Conservation (phyloP, 2,888 invertebrate species). For the Papilio gigon region DNA sequence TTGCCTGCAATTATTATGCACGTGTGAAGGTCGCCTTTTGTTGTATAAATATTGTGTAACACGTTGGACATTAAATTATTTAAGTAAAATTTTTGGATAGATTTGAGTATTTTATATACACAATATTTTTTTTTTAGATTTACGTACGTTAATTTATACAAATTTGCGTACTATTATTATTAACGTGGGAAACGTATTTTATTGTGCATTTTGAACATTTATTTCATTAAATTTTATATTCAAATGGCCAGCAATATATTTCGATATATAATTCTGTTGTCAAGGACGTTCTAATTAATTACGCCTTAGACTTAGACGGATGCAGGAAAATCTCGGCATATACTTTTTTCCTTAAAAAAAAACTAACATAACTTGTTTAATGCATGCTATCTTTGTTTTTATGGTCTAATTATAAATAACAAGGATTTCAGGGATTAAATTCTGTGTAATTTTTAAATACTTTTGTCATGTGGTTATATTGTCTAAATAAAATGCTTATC, state of each 20-base stretch:
- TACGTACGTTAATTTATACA: background rate
- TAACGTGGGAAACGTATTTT: background rate
- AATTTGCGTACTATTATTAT: background rate
- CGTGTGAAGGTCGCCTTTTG: background rate
- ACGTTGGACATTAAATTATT: background rate
- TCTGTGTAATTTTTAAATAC: background rate
- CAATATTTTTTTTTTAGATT: background rate
- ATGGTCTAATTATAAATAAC: background rate
- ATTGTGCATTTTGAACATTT: background rate
- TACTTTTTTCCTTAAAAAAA: background rate
- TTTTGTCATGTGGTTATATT: background rate
- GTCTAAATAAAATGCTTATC: background rate
- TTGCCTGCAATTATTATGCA: background rate
- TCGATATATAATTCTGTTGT: too few relatives aligned
- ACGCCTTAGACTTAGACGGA: background rate
- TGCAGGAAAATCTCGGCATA: background rate
- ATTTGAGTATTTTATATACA: background rate
- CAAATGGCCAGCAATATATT: too few relatives aligned
- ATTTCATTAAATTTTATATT: too few relatives aligned
- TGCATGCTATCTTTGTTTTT: background rate
- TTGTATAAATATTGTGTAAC: background rate
- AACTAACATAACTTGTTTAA: too few relatives aligned
- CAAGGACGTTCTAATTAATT: slow-evolving; percentile 2
- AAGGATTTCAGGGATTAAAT: background rate
- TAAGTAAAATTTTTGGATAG: background rate